Conservation (phyloP, 2,113 vertebrate species). For the Limnothrissa miodon region DNA sequence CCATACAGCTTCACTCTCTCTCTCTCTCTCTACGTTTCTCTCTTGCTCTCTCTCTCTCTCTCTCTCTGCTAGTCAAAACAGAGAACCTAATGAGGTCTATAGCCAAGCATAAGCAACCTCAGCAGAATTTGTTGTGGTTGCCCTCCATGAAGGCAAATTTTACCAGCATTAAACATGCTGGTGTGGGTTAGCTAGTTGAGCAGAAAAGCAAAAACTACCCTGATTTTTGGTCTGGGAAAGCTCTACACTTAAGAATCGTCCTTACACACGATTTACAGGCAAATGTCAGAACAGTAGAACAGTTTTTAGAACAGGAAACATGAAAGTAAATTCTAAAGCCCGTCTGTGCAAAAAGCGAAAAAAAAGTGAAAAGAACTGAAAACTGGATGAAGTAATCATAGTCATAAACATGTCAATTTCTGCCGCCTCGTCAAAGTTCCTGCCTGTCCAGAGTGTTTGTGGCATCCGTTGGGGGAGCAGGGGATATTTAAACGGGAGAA, state of each 20-base stretch:
- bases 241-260: neutral
- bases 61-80: constrained; percentile 43
- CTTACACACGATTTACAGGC: neutral
- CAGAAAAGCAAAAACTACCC: neutral
- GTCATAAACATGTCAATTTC: too few species aligned
- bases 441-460: constrained; percentile 72
- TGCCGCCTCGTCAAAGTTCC: constrained; percentile 69
- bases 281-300: neutral
- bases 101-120: constrained; percentile 43
- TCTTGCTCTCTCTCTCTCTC: constrained; percentile 27
- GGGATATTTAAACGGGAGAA: constrained; percentile 91
- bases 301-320: too few species aligned
- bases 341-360: too few species aligned
- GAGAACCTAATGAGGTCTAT: constrained; percentile 52
- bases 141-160: constrained; percentile 5
- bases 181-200: neutral
- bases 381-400: neutral
- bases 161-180: neutral
- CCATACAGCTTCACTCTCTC: constrained; percentile 43
- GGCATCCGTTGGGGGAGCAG: constrained; percentile 84
- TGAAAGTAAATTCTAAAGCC: too few species aligned
- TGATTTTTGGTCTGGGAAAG: neutral
- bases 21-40: neutral
- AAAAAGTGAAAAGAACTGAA: neutral
- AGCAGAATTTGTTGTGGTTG: constrained; percentile 37